Conservation (phyloP, 2,113 vertebrate genomes). For the Eurystomus gularis region DNA sequence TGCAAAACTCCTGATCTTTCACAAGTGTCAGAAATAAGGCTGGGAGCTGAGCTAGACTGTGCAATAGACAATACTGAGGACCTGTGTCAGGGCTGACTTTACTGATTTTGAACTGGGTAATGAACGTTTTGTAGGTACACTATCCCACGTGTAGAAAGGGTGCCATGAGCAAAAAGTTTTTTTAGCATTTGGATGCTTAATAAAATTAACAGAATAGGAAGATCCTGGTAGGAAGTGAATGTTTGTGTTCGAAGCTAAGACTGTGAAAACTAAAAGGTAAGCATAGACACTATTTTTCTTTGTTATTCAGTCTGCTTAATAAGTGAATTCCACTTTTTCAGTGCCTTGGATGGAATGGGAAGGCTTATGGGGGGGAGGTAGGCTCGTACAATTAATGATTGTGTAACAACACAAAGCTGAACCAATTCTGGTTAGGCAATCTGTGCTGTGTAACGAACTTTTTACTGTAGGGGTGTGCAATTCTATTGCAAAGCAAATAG, state of each 20-base stretch:
- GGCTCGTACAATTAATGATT: not conserved
- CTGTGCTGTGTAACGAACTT: not conserved
- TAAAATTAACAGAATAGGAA: not conserved
- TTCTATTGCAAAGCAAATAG: not conserved
- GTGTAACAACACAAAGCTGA: not conserved
- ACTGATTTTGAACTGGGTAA: not conserved
- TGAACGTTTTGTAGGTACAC: fast-evolving
- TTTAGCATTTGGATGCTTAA: not conserved
- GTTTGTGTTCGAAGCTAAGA: not conserved
- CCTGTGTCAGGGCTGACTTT: not conserved
- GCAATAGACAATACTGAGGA: not conserved
- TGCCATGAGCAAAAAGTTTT: not conserved
- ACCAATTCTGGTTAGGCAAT: not conserved
- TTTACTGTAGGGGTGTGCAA: not conserved
- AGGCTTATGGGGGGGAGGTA: not conserved
- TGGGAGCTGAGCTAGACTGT: not conserved
- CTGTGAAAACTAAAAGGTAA: not conserved
- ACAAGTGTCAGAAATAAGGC: fast-evolving
- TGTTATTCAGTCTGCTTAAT: not conserved
- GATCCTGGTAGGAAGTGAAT: not conserved
- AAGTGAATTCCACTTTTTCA: not conserved
- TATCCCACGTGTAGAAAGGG: fast-evolving
- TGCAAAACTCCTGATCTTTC: not conserved
- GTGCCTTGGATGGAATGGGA: not conserved
- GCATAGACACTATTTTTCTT: not conserved